Evolutionary conservation across 2,113 vertebrate genomes (phyloP), one percentile per base, ranked within the genome.

Genomic region (Tamias sibiricus): DNA sequence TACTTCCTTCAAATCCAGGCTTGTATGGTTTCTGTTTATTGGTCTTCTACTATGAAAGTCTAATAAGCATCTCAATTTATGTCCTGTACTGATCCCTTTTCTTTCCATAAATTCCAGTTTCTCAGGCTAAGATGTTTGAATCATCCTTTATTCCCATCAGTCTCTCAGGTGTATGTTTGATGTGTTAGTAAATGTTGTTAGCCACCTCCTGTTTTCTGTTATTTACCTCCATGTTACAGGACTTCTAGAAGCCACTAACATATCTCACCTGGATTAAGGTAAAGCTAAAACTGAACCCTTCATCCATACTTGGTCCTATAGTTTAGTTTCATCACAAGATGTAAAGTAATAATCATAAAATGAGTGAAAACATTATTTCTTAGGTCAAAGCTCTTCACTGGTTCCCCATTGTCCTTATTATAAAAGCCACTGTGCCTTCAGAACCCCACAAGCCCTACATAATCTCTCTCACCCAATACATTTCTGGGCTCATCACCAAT

Each of bases 1-100:
- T 1, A 64, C 8, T 95, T 93, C 14, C 35, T 74, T 92, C 87
- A 95, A 40, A 96, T 90, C 19, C 76, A 87, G 87, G 17, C 37
- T 90, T 94, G 14, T 32, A 13, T 66, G 47, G 49, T 32, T 59
- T 91, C 35, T 86, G 10, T 10, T 13, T 81, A 37, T 7, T 57
- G 11, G 16, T 49, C 8, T 71, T 93, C 91, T 42, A 86, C 24
- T 68, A n/a, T 95, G 83, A 68, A 95, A 96, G 5, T 71, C 24
- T 80, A 77, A 35, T n/a, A 83, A 91, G 0, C 10, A 7, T 90
- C n/a, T 59, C 32, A 87, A 49, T 0, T 35, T 82, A 8, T n/a
- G 54, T 26, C 37, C 30, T 92, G 20, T 74, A 94, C 35, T 32
- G 12, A 47, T 76, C 19, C 5, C 35, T 62, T 52, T 35, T 81